Evolutionary conservation across 2,113 vertebrate species (phyloP).

Genomic region (Regulus satrapa): DNA sequence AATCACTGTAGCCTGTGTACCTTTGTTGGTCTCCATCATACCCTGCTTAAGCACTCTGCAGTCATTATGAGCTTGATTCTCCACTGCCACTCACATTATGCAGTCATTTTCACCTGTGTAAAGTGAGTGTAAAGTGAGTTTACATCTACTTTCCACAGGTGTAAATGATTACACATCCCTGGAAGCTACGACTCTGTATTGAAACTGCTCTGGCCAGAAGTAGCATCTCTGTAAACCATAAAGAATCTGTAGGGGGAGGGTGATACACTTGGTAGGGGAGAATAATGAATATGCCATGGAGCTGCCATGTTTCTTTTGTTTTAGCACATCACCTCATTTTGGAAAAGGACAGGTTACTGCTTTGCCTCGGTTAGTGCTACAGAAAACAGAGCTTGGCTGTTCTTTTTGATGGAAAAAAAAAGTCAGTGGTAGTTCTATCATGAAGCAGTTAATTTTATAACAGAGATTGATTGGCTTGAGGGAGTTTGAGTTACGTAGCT

Average conservation of each 20-base stretch:
- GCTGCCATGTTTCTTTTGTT: too few relatives aligned
- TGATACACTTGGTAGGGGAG: background rate
- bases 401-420: background rate
- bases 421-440: background rate
- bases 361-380: background rate
- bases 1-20: background rate
- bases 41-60: background rate
- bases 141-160: background rate
- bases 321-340: background rate
- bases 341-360: background rate
- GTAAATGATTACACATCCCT: background rate
- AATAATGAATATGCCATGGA: background rate
- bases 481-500: background rate
- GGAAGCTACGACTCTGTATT: background rate
- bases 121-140: slow-evolving; percentile 43
- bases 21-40: background rate
- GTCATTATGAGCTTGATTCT: background rate
- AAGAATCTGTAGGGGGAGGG: background rate
- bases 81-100: background rate
- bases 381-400: background rate
- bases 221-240: background rate
- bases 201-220: background rate
- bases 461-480: background rate
- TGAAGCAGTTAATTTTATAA: background rate
- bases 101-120: slow-evolving; percentile 11